phyloP scores from a whole-genome alignment of 2,888 invertebrate genomes.

The Cheilosia impressa region DNA sequence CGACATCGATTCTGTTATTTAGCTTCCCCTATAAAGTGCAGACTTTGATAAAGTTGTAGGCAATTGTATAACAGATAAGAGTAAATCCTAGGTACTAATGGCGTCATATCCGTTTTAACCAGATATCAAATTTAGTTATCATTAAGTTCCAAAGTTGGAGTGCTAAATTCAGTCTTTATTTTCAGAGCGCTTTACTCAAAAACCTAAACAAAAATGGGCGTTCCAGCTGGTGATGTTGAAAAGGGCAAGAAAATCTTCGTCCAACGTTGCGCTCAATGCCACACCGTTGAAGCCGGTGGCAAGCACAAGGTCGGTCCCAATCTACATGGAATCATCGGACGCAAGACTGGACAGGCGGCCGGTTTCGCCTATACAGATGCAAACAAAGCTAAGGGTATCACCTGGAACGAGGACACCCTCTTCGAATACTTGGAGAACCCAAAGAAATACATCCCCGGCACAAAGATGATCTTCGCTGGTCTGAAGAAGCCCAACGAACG shows the following conservation, averaged over 20 bases:
- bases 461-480: constrained; percentile 99
- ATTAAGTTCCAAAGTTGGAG: not conserved
- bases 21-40: not conserved
- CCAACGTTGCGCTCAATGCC: constrained; percentile 98
- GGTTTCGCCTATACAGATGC: constrained; percentile 97
- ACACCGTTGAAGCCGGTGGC: constrained; percentile 96
- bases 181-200: constrained; percentile 29
- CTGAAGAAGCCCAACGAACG: constrained; percentile 97
- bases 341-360: constrained; percentile 96
- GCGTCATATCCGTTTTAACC: not conserved
- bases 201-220: constrained; percentile 86
- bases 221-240: constrained; percentile 94
- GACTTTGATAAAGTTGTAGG: not conserved
- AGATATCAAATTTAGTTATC: not conserved
- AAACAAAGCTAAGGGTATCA: constrained; percentile 97
- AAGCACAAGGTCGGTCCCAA: constrained; percentile 99
- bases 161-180: constrained; percentile 1
- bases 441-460: constrained; percentile 99
- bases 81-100: not conserved
- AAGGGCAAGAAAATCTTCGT: constrained; percentile 99
- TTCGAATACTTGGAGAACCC: constrained; percentile 98
- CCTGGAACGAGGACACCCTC: constrained; percentile 96
- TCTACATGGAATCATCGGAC: constrained; percentile 94
- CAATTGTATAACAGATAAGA: constrained; percentile 15
- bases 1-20: constrained; percentile 1